These are phyloP conservation scores for Copsychus sechellarum DNA, from an alignment of 2,113 vertebrate species.

Conservation along the genomic window DNA sequence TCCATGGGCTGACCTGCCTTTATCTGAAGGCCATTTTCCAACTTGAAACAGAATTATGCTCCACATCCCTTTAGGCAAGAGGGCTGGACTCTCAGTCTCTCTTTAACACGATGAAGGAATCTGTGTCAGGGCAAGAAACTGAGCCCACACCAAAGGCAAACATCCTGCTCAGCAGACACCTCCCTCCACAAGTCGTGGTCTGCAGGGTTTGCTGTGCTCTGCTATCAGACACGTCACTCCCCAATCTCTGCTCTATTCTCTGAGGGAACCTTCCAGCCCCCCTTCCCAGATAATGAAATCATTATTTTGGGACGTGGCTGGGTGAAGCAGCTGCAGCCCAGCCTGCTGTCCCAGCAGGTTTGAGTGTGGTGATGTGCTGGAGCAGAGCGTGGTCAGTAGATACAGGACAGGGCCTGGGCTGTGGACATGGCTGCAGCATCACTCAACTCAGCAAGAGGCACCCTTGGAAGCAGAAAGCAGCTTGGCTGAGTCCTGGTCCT, in stretches of 20 bases:
- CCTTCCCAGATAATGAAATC: not conserved
- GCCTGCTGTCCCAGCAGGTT: not conserved
- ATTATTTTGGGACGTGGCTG: not conserved
- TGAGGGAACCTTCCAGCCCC: not conserved
- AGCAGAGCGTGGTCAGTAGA: not conserved
- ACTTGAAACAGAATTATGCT: not conserved
- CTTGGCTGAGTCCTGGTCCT: not conserved
- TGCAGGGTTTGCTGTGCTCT: not conserved
- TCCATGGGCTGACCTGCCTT: not conserved
- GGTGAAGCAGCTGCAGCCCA: not conserved
- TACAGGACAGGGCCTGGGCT: not conserved
- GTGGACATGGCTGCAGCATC: not conserved
- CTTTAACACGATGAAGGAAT: not conserved
- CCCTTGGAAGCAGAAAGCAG: not conserved
- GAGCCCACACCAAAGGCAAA: not conserved
- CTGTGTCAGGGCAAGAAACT: not conserved
- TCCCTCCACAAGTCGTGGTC: accelerated
- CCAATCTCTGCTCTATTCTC: not conserved
- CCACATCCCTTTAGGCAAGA: not conserved
- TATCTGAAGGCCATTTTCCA: not conserved
- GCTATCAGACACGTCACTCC: not conserved
- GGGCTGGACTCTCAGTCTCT: not conserved
- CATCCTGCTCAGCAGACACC: not conserved
- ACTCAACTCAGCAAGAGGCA: not conserved
- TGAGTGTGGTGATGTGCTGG: not conserved